Conservation (phyloP, 2,888 invertebrate species). For the Cenopis cana region DNA sequence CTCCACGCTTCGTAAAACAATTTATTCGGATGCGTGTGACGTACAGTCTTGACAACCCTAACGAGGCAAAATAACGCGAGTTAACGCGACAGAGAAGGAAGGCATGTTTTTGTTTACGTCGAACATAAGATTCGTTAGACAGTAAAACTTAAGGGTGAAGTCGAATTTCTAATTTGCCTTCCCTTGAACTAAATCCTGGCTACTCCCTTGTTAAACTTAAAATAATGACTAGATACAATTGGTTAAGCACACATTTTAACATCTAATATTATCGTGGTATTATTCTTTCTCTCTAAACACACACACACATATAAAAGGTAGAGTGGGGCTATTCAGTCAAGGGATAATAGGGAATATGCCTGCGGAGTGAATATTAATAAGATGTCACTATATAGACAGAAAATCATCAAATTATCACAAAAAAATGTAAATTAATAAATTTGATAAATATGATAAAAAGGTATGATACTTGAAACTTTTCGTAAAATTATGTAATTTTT, state of each 20-base stretch:
- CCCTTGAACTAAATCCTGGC: not conserved
- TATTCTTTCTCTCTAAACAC: constrained; percentile 31
- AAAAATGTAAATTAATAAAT: no score
- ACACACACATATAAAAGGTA: not conserved
- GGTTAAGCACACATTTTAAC: constrained; percentile 48
- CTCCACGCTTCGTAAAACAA: not conserved
- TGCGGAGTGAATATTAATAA: no score
- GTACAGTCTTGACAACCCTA: not conserved
- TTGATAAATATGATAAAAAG: no score
- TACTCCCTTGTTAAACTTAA: constrained; percentile 40
- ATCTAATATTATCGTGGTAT: constrained; percentile 18
- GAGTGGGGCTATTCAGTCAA: not conserved
- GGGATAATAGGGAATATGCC: no score
- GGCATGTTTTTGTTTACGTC: not conserved
- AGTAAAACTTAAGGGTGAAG: not conserved
- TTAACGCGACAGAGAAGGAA: not conserved
- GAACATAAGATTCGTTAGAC: not conserved
- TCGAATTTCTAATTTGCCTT: not conserved
- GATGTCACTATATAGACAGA: no score
- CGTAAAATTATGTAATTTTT: no score
- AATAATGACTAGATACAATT: constrained; percentile 57
- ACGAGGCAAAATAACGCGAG: not conserved
- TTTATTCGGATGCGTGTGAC: not conserved
- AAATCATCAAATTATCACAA: no score
- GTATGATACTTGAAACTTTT: no score